Conservation (phyloP, 2,888 invertebrate genomes). For the Cantharis rufa region DNA sequence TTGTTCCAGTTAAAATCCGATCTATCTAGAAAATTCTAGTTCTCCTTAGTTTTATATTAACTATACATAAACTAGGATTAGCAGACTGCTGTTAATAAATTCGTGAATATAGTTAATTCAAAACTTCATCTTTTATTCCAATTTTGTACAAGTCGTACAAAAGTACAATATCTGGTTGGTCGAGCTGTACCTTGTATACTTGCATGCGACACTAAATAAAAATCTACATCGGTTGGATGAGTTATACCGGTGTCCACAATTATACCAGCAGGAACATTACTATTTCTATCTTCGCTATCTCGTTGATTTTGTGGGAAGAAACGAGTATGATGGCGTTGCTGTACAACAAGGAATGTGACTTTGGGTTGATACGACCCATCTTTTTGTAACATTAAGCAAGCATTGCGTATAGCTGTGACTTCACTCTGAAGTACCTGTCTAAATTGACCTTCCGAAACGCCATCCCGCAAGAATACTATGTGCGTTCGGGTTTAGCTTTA, state of each 20-base stretch:
- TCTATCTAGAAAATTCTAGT: too few species aligned
- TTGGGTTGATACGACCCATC: slow-evolving; percentile 68
- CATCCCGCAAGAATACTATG: slow-evolving; percentile 83
- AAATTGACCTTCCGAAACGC: slow-evolving; percentile 87
- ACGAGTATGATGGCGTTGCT: slow-evolving; percentile 95
- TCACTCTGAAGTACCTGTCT: slow-evolving; percentile 69
- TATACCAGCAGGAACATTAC: slow-evolving; percentile 84
- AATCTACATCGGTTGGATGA: slow-evolving; percentile 85
- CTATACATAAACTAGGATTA: too few species aligned
- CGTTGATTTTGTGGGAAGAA: slow-evolving; percentile 54
- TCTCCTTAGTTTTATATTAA: too few species aligned
- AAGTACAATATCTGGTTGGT: slow-evolving; percentile 89
- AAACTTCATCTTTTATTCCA: too few species aligned
- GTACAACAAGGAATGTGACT: slow-evolving; percentile 91
- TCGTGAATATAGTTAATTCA: too few species aligned
- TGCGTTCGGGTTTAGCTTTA: slow-evolving; percentile 59
- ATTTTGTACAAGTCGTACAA: too few species aligned
- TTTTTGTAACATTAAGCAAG: slow-evolving; percentile 63
- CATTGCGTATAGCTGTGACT: slow-evolving; percentile 68
- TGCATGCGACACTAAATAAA: slow-evolving; percentile 75
- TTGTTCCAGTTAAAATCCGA: too few species aligned
- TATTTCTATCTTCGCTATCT: slow-evolving; percentile 60
- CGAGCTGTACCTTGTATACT: slow-evolving; percentile 81
- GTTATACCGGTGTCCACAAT: slow-evolving; percentile 80
- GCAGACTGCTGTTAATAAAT: too few species aligned